These are phyloP conservation scores for Rhagoletis pomonella DNA, from an alignment of 1,140 invertebrate genomes.

Conservation along the genomic window DNA sequence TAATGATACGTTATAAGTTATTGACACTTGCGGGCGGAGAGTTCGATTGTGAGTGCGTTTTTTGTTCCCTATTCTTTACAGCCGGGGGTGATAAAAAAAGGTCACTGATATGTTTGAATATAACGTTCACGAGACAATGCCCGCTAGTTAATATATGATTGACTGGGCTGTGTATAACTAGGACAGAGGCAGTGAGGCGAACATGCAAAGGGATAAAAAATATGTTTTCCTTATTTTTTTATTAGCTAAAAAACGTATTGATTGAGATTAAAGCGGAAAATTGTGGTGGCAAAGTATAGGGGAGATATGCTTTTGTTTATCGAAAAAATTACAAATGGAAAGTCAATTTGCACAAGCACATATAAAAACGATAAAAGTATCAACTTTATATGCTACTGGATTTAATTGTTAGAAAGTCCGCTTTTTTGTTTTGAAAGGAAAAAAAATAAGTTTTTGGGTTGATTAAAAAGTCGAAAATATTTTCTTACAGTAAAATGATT, in stretches of 20 bases:
- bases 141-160: conserved; percentile 13
- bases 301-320: neutral
- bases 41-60: conserved; percentile 1
- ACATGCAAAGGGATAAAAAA: conserved; percentile 3
- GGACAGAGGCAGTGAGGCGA: neutral
- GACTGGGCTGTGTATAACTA: conserved; percentile 7
- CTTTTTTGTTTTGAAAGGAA: too few species aligned
- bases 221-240: conserved; percentile 44
- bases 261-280: conserved; percentile 38
- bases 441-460: too few species aligned
- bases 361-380: neutral
- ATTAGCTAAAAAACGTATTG: conserved; percentile 19
- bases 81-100: conserved; percentile 44
- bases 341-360: conserved; percentile 17
- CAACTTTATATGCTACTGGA: neutral
- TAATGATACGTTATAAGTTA: conserved; percentile 42
- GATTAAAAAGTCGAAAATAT: too few species aligned
- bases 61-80: conserved; percentile 2
- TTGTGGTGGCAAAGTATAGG: neutral
- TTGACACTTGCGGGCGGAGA: conserved; percentile 33
- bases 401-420: too few species aligned
- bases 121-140: neutral
- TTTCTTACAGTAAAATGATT: too few species aligned
- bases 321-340: neutral
- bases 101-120: conserved; percentile 26